Conservation (phyloP, 2,113 vertebrate species). For the Ochotona curzoniae region DNA sequence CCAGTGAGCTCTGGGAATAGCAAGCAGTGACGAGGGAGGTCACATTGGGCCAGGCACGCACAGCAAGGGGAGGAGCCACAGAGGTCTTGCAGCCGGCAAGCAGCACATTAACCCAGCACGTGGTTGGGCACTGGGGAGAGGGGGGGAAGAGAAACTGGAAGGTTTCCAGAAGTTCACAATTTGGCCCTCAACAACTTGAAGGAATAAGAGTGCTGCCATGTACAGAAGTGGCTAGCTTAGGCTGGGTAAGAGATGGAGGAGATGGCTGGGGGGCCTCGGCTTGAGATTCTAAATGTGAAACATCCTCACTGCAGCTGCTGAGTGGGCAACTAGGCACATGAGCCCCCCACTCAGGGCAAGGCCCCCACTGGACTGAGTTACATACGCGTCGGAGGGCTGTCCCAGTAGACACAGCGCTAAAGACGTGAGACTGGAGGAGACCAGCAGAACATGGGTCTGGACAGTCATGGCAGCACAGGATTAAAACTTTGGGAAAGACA, state of each 20-base stretch:
- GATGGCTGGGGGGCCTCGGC: neutral
- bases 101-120: neutral
- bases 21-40: neutral
- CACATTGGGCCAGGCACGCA: neutral
- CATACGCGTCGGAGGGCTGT: neutral
- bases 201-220: neutral
- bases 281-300: constrained; percentile 4
- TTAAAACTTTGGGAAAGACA: no score
- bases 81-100: neutral
- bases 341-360: neutral
- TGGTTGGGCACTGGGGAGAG: neutral
- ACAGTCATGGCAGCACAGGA: neutral
- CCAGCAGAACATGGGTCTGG: neutral
- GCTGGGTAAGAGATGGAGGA: neutral
- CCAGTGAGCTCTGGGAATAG: neutral
- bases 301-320: neutral
- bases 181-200: neutral
- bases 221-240: neutral
- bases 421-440: neutral
- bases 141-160: neutral
- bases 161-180: no score
- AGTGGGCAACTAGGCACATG: neutral
- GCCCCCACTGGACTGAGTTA: neutral
- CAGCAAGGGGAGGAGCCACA: neutral
- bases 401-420: neutral